Percentiles rank a stretch among this genome's conserved stretches.
These are phyloP conservation scores for Spinus olivaceus DNA, from an alignment of 2,797 vertebrate genomes.

Conservation along the genomic window DNA sequence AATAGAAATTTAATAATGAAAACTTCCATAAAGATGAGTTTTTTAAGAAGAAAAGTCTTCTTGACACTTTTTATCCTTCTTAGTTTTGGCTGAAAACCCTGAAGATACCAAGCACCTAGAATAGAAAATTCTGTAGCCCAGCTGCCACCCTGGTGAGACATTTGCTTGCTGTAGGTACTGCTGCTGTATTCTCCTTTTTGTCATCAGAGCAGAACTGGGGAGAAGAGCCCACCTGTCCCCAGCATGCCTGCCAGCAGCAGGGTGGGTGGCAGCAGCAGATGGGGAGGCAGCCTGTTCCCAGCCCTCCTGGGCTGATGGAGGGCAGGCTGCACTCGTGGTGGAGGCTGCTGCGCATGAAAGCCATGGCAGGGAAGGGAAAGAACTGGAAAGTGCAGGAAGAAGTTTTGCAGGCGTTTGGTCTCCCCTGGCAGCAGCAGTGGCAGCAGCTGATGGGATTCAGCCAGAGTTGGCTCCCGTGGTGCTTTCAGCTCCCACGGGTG, in stretches of 20 bases:
- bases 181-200: not conserved
- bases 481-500: not conserved
- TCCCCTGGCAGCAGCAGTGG: not conserved
- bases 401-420: not conserved
- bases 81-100: not conserved
- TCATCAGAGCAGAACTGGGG: not conserved
- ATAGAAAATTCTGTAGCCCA: not conserved
- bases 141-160: not conserved
- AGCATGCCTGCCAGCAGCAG: not conserved
- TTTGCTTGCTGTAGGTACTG: not conserved
- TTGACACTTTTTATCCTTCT: not conserved
- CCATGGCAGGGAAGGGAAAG: not conserved
- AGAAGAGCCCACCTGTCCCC: not conserved
- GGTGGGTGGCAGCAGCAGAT: constrained; percentile 1
- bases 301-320: not conserved
- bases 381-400: not conserved
- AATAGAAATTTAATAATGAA: not conserved
- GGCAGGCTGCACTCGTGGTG: not conserved
- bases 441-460: not conserved
- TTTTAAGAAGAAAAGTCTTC: not conserved
- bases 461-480: accelerated
- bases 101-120: not conserved
- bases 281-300: not conserved
- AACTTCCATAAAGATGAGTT: not conserved
- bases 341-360: not conserved